Evolutionary conservation across 2,888 invertebrate genomes (phyloP), one percentile per base, ranked within the genome.

Genomic region (Callinectes sapidus): DNA sequence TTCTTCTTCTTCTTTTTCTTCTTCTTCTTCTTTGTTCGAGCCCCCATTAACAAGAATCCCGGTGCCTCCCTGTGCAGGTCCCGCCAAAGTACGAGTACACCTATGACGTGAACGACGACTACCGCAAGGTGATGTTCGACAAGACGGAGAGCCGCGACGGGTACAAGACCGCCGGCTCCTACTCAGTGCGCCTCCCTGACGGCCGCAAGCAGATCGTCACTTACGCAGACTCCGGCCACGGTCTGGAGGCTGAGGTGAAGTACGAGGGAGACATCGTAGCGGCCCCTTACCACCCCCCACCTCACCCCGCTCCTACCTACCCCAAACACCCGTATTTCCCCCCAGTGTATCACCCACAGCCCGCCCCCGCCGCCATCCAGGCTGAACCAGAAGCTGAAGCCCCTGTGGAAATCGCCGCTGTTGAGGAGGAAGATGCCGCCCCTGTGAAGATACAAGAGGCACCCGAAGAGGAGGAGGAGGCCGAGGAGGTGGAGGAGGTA

Each of bases 171-270:
- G 77, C 28, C 16, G 92, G 92, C 3, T 89, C 87, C n/a, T 92
- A 90, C 89, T 71, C 88, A 2, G 92, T 92, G 18, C 61, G 88
- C 42, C 91, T 92, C 23, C 92, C 92, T 8, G 92, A 92, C 89
- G 92, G 92, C 55, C 90, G 92, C 13, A 90, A 88, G 66, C 92
- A 92, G 89, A 89, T 66, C 3, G 88, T 92, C 61, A 92, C 91
- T 5, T 92, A 92, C 66, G 42, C 32, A 2, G 92, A 92, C 89
- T 88, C 88, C 86, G 92, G 92, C 14, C 86, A 92, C 85, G 92
- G 92, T 3, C 91, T 92, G 5, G 42, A 71, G 32, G 92, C 92
- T n/a, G 92, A 92, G 23, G 91, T 92, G 8, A 91, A 66, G 14
- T 92, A 92, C 66, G 92, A 92, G 61, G 92, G 92, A 2, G 92